Conservation (phyloP, 1,140 invertebrate genomes). For the Ceratosolen fusciceps region DNA sequence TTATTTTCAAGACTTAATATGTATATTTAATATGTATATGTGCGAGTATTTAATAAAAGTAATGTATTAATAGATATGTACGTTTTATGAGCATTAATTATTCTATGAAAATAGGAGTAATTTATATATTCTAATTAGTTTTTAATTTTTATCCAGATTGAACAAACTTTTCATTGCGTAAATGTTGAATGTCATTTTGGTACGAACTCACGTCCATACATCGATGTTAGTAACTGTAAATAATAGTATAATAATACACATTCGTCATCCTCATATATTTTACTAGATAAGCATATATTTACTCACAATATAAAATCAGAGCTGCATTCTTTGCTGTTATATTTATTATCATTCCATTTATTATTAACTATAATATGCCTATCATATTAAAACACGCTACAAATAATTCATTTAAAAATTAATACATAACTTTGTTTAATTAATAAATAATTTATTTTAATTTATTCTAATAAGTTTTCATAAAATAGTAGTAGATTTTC, state of each 20-base stretch:
- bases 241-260: constrained; percentile 21
- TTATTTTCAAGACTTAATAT: too few species aligned
- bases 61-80: not conserved
- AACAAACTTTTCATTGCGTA: not conserved
- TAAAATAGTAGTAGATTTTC: too few species aligned
- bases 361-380: not conserved
- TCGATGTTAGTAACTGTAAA: constrained; percentile 7
- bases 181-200: not conserved
- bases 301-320: constrained; percentile 6
- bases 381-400: too few species aligned
- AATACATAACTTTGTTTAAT: too few species aligned
- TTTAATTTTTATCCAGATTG: constrained; percentile 22
- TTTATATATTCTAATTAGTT: constrained; percentile 3
- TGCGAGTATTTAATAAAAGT: not conserved
- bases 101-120: not conserved
- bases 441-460: too few species aligned
- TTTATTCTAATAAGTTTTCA: too few species aligned
- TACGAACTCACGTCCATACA: not conserved
- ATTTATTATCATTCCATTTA: constrained; percentile 9
- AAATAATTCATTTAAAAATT: too few species aligned
- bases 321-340: not conserved
- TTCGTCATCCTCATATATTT: not conserved
- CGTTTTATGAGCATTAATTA: not conserved
- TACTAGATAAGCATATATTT: constrained; percentile 20
- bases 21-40: not conserved